Percentiles rank a stretch among this genome's conserved stretches.
Evolutionary conservation across 2,797 vertebrate species (phyloP).

Genomic region (Fringilla coelebs): DNA sequence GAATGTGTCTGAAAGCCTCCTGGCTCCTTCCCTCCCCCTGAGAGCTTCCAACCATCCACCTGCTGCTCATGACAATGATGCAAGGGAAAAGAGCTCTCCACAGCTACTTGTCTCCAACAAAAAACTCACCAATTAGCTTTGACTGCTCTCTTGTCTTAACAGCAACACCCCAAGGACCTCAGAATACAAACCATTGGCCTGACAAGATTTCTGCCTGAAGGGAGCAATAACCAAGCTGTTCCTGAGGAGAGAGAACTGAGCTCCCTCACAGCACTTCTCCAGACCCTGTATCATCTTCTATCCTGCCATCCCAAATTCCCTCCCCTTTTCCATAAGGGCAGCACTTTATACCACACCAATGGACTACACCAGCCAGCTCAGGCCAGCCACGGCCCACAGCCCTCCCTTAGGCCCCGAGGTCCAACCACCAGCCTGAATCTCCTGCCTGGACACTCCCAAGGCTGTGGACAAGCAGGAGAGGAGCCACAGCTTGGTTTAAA

Average conservation of each 20-base stretch:
- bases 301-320: neutral
- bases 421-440: neutral
- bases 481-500: neutral
- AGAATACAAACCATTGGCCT: neutral
- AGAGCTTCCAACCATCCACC: neutral
- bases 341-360: neutral
- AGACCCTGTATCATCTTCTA: neutral
- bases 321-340: neutral
- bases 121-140: neutral
- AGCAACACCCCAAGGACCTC: neutral
- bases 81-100: neutral
- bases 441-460: neutral
- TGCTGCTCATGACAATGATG: neutral
- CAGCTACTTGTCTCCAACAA: neutral
- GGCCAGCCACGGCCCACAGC: fast-evolving
- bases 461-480: neutral
- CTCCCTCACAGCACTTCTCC: neutral
- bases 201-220: neutral
- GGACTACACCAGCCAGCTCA: neutral
- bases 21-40: neutral
- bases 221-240: neutral
- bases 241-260: neutral
- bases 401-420: neutral
- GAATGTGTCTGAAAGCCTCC: neutral
- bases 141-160: neutral